These are phyloP conservation scores for Nannospalax galili DNA, from an alignment of 2,113 vertebrate species.

Conservation along the genomic window DNA sequence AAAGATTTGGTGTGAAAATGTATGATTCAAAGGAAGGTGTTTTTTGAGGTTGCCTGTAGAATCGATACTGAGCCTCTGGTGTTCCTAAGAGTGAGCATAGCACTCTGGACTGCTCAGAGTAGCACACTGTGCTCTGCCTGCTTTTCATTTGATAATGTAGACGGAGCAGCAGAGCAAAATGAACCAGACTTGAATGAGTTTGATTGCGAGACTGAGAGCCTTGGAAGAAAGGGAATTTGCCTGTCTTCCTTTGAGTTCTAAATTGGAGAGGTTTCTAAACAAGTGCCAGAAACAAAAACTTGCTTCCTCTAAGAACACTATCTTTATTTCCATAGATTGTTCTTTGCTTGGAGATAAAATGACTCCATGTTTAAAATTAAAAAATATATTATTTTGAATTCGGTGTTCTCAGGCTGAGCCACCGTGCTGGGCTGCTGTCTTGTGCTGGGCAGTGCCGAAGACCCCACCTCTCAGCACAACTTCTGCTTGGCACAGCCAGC, in stretches of 20 bases:
- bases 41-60: not conserved
- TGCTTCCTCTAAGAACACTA: not conserved
- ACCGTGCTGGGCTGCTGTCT: conserved; percentile 30
- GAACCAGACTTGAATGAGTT: not conserved
- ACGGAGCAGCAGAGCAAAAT: not conserved
- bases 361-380: not conserved
- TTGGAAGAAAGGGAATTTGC: not conserved
- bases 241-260: not conserved
- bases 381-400: not conserved
- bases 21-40: not conserved
- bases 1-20: not conserved
- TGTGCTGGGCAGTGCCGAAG: not conserved
- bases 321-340: not conserved
- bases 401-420: not conserved
- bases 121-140: not conserved
- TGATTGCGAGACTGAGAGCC: not conserved
- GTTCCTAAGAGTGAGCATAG: not conserved
- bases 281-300: not conserved
- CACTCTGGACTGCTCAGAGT: not conserved
- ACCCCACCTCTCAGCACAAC: not conserved
- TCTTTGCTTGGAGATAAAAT: conserved; percentile 39
- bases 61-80: not conserved
- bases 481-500: not conserved
- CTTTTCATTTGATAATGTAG: not conserved
- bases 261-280: not conserved